Evolutionary conservation across 2,113 vertebrate genomes (phyloP).

Genomic region (Arenaria interpres): DNA sequence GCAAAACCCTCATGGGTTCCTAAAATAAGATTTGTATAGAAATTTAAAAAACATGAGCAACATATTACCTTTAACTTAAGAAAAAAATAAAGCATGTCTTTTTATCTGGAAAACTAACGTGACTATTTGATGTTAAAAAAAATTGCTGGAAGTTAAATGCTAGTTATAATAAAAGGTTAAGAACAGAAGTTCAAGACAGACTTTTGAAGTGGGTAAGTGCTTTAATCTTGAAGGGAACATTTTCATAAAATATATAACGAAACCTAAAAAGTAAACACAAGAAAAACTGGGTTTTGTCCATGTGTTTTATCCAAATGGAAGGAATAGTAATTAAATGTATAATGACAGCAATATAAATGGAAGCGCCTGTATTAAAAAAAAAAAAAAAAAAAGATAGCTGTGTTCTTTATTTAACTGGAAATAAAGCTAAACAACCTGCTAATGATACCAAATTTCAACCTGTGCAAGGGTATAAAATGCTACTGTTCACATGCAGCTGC

Average conservation of each 20-base stretch:
- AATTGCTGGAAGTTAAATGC: conserved; percentile 37
- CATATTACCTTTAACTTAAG: background rate
- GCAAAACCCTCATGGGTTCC: background rate
- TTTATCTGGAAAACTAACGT: conserved; percentile 12
- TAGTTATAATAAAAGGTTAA: conserved; percentile 22
- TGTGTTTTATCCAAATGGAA: background rate
- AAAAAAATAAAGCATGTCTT: background rate
- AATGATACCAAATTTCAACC: background rate
- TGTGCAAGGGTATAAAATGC: background rate
- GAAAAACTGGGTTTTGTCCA: background rate
- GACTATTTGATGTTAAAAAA: background rate
- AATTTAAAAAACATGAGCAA: background rate
- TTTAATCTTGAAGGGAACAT: background rate
- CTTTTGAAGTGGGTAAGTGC: background rate
- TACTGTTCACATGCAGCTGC: background rate
- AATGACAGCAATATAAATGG: background rate
- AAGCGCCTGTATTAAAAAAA: background rate
- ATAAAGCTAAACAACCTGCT: background rate
- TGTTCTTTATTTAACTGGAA: background rate
- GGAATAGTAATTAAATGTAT: background rate
- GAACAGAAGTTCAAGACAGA: background rate
- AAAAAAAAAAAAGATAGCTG: background rate
- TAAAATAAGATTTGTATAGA: background rate
- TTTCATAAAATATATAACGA: background rate
- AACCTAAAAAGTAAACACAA: background rate